These are phyloP conservation scores for Callocephalon fimbriatum DNA, from an alignment of 2,113 vertebrate species.

Conservation along the genomic window DNA sequence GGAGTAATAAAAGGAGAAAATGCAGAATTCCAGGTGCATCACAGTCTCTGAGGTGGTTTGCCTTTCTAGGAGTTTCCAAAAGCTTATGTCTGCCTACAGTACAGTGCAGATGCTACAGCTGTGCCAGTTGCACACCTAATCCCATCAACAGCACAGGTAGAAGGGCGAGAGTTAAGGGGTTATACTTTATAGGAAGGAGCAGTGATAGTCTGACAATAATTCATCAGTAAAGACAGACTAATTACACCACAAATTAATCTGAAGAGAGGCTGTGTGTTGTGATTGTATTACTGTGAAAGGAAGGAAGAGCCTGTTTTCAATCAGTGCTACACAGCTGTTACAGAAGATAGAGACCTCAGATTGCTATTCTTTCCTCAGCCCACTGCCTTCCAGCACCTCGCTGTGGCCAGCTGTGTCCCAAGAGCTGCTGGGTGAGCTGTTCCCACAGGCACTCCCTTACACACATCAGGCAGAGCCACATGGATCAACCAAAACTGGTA, in stretches of 20 bases:
- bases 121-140: background rate
- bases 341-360: background rate
- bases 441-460: background rate
- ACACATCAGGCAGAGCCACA: background rate
- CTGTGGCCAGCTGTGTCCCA: background rate
- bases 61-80: background rate
- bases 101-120: background rate
- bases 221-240: background rate
- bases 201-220: background rate
- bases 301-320: background rate
- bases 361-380: background rate
- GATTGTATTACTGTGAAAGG: background rate
- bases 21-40: background rate
- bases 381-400: fast-evolving
- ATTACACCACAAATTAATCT: background rate
- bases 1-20: background rate
- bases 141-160: background rate
- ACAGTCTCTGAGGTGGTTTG: background rate
- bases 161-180: background rate
- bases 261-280: fast-evolving
- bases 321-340: background rate
- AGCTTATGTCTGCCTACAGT: background rate
- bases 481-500: background rate
- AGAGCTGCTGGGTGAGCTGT: background rate
- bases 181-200: background rate